Evolutionary conservation across 2,797 vertebrate species (phyloP), one percentile per base, ranked within the genome.

Genomic region (Pogoniulus pusillus): DNA sequence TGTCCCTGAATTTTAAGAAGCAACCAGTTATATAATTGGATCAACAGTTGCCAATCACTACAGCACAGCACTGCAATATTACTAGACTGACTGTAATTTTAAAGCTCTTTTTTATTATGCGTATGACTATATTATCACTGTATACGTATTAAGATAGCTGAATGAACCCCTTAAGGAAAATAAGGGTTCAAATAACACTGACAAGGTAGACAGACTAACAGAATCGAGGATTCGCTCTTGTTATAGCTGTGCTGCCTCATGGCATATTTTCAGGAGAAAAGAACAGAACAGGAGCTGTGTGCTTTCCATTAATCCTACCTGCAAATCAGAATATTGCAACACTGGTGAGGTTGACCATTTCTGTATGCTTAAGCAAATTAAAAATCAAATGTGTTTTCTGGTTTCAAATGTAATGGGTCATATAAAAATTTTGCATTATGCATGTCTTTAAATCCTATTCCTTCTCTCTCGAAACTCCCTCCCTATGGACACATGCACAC

Each of bases 151-250:
- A 97, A 95, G 95, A 95, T 63, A 94, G 95, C 94, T 86, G 96
- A 97, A 97, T 95, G 90, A 94, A 91, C 95, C 96, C 96, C 96
- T 96, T 84, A 97, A 97, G 97, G 95, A 96, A 96, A 96, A 96
- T 97, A 96, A 96, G 95, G 84, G 96, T 95, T 97, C 94, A 94
- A 89, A 96, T 96, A 97, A 91, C 89, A 89, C 70, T 91, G 96
- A 85, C 93, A 89, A 87, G 94, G 92, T 94, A 92, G 94, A 82
- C 66, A 96, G 91, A 91, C 60, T 92, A 82, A 78, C 87, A 93
- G 96, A 96, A 95, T 9, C 87, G 94, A 96, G 87, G 95, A 95
- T 93, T 97, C 96, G 93, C 96, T 94, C 95, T 93, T 96, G 92
- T 96, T 97, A 93, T 66, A 96, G 83, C 92, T 12, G 4, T 87